phyloP scores from a whole-genome alignment of 2,888 invertebrate genomes.

The Syrphus vitripennis region DNA sequence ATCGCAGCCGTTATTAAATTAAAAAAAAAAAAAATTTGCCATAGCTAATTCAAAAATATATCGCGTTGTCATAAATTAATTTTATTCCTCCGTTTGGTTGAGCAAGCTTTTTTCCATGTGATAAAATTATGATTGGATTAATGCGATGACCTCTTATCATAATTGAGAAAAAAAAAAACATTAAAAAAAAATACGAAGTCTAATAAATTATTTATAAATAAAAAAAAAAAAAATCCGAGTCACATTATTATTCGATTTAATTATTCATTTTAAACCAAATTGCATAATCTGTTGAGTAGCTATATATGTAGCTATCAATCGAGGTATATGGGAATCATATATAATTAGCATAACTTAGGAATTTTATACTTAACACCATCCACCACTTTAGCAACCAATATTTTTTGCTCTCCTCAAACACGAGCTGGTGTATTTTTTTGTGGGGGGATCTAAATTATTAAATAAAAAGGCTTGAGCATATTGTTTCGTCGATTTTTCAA shows the following conservation, averaged over 20 bases:
- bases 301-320: no score
- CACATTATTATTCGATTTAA: not conserved
- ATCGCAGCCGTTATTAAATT: slow-evolving; percentile 74
- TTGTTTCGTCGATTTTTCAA: not conserved
- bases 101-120: slow-evolving; percentile 37
- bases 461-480: not conserved
- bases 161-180: slow-evolving; percentile 46
- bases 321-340: not conserved
- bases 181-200: slow-evolving; percentile 38
- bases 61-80: slow-evolving; percentile 5
- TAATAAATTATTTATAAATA: slow-evolving; percentile 67
- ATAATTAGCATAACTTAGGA: not conserved
- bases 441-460: not conserved
- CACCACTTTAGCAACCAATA: not conserved
- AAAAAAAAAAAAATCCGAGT: no score
- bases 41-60: not conserved
- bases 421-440: not conserved
- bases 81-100: slow-evolving; percentile 28
- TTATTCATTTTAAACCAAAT: slow-evolving; percentile 9
- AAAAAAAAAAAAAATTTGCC: no score
- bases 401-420: no score
- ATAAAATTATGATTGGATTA: slow-evolving; percentile 44
- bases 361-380: not conserved
- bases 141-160: slow-evolving; percentile 34
- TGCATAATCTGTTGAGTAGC: not conserved